Conservation (phyloP, 1,140 invertebrate species). For the Drosophila pandora region DNA sequence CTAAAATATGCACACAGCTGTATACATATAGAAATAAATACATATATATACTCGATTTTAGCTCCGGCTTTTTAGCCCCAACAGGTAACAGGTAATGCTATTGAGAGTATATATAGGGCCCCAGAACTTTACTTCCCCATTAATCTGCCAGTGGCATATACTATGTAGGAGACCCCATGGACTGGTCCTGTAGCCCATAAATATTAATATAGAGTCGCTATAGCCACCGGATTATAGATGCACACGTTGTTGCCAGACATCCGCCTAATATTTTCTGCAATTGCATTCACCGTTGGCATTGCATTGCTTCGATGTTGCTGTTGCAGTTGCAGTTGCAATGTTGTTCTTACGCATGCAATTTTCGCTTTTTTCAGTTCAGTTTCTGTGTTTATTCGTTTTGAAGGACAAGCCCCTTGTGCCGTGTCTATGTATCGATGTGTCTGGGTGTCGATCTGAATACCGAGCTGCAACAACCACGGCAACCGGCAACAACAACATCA, state of each 20-base stretch:
- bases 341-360: conserved; percentile 73
- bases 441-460: conserved; percentile 79
- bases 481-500: conserved; percentile 17
- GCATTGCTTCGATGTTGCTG: conserved; percentile 24
- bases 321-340: conserved; percentile 8
- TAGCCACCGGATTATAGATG: conserved; percentile 65
- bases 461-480: conserved; percentile 39
- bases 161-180: conserved; percentile 20
- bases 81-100: conserved; percentile 28
- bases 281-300: conserved; percentile 26
- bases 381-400: conserved; percentile 72
- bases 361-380: conserved; percentile 37
- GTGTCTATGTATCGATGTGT: conserved; percentile 42
- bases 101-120: conserved; percentile 18
- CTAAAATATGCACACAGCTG: conserved; percentile 79
- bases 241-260: conserved; percentile 71
- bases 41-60: conserved; percentile 21
- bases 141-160: conserved; percentile 5
- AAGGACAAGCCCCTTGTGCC: conserved; percentile 63
- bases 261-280: conserved; percentile 73
- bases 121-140: conserved; percentile 25
- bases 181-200: conserved; percentile 59
- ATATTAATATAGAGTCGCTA: conserved; percentile 50
- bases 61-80: conserved; percentile 17
- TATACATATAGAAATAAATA: conserved; percentile 11